These are phyloP conservation scores for Gobiocypris rarus DNA, from an alignment of 2,113 vertebrate genomes.

Conservation along the genomic window DNA sequence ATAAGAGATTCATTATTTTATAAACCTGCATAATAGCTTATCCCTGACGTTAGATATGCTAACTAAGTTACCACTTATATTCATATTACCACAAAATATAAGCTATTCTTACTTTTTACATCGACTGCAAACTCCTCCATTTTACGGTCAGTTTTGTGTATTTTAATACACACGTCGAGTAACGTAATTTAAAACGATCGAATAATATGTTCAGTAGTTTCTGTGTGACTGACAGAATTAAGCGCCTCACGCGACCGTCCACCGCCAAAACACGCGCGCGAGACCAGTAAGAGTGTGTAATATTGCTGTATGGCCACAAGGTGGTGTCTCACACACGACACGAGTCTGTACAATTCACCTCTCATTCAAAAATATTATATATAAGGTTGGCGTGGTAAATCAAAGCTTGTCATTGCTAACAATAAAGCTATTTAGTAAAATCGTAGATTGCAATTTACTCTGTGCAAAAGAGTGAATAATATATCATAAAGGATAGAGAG, in stretches of 20 bases:
- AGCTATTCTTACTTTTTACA: constrained; percentile 67
- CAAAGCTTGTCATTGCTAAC: not conserved
- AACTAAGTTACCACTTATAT: not conserved
- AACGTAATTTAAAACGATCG: no score
- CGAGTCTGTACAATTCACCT: not conserved
- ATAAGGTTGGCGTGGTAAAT: not conserved
- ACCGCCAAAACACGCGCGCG: not conserved
- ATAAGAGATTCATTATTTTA: not conserved
- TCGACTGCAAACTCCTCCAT: constrained; percentile 65
- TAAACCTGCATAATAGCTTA: not conserved
- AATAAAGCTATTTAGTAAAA: not conserved
- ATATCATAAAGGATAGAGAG: no score
- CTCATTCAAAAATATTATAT: no score
- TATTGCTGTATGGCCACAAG: constrained; percentile 45
- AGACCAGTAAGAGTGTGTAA: not conserved
- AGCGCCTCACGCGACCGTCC: not conserved
- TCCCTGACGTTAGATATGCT: not conserved
- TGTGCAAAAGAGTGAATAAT: not conserved
- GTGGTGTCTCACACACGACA: constrained; percentile 41
- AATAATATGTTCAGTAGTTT: not conserved
- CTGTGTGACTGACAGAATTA: not conserved
- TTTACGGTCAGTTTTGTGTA: not conserved
- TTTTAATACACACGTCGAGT: not conserved
- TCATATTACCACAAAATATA: not conserved
- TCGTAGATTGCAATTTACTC: not conserved